These are phyloP conservation scores for Drosophila yooni DNA, from an alignment of 2,888 invertebrate species.

Conservation along the genomic window DNA sequence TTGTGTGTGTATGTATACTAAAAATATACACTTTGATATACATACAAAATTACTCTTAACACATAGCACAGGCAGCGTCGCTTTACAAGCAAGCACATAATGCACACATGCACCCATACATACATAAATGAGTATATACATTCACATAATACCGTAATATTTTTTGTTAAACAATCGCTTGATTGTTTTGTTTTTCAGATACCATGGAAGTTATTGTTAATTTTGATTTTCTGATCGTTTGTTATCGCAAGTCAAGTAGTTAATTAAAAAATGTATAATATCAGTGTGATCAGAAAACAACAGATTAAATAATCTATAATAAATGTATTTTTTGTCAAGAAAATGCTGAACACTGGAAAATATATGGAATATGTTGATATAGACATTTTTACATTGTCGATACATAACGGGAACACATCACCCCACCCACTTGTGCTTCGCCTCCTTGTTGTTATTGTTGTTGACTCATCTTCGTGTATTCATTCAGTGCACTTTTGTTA, in stretches of 20 bases:
- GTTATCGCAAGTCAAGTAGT: background rate
- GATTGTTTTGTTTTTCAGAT: background rate
- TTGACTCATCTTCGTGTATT: constrained; percentile 30
- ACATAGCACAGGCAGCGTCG: constrained; percentile 1
- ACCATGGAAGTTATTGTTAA: background rate
- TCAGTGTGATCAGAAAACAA: background rate
- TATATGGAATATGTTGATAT: background rate
- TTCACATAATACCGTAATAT: background rate
- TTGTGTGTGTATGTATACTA: constrained; percentile 43
- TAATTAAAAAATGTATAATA: background rate
- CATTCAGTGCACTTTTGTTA: constrained; percentile 38
- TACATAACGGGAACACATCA: constrained; percentile 10
- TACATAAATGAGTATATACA: background rate
- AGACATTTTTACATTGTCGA: background rate
- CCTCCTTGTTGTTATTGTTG: constrained; percentile 16
- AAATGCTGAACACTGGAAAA: background rate
- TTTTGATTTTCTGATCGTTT: background rate
- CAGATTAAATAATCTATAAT: background rate
- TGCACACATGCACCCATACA: constrained; percentile 2
- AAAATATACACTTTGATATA: constrained; percentile 52
- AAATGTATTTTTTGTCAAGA: background rate
- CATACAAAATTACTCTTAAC: constrained; percentile 37
- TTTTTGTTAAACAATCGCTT: background rate
- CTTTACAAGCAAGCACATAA: background rate
- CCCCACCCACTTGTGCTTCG: constrained; percentile 5